Evolutionary conservation across 2,888 invertebrate genomes (phyloP).

Genomic region (Argynnis bischoffii): DNA sequence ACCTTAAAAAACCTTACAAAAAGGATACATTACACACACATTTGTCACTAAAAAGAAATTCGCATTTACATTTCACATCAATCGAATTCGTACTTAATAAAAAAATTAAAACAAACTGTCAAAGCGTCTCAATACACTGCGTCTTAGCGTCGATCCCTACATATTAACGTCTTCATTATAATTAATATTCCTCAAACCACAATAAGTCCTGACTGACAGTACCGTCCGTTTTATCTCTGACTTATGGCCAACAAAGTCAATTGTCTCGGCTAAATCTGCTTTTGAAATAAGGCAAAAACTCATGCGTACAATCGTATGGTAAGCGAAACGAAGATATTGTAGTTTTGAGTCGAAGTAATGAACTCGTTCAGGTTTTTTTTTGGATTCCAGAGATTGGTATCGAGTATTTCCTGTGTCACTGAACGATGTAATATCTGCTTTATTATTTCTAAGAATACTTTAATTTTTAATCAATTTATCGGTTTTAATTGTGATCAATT

Average conservation of each 20-base stretch:
- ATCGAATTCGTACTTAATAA: slow-evolving; percentile 36
- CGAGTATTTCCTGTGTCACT: slow-evolving; percentile 16
- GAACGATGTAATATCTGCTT: background rate
- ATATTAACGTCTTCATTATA: slow-evolving; percentile 57
- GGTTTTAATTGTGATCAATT: slow-evolving; percentile 12
- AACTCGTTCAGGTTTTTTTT: slow-evolving; percentile 5
- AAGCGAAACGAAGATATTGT: slow-evolving; percentile 28
- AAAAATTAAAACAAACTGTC: slow-evolving; percentile 42
- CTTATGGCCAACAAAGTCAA: slow-evolving; percentile 71
- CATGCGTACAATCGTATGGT: background rate
- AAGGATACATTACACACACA: background rate
- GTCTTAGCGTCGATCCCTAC: slow-evolving; percentile 34
- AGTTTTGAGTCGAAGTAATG: background rate
- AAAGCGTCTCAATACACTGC: slow-evolving; percentile 25
- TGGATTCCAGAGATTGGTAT: slow-evolving; percentile 5
- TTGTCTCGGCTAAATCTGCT: slow-evolving; percentile 73
- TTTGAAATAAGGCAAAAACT: slow-evolving; percentile 55
- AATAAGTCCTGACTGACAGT: slow-evolving; percentile 62
- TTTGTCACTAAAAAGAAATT: slow-evolving; percentile 9
- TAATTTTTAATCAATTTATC: slow-evolving; percentile 9
- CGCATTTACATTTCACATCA: slow-evolving; percentile 8
- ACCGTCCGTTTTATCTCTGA: slow-evolving; percentile 76
- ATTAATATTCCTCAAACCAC: slow-evolving; percentile 64
- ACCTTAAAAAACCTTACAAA: background rate
- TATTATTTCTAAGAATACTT: background rate